phyloP scores from a whole-genome alignment of 2,888 invertebrate genomes.

The Heteromyza rotundicornis region DNA sequence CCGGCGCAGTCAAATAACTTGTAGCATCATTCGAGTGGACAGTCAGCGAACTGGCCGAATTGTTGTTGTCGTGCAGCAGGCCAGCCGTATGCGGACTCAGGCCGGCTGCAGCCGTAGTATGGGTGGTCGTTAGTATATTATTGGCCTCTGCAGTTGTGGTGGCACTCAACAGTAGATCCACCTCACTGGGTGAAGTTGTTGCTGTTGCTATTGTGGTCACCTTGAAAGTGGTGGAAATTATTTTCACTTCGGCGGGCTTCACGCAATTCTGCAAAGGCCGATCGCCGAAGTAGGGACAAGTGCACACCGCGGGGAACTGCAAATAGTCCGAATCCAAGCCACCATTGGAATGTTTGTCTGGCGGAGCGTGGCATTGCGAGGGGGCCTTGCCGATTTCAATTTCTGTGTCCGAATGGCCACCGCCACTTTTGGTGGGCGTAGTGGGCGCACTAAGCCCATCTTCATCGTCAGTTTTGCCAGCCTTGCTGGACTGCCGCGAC shows the following conservation, averaged over 20 bases:
- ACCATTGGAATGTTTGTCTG: neutral
- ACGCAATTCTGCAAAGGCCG: slow-evolving; percentile 65
- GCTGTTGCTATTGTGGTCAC: slow-evolving; percentile 51
- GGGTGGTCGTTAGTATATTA: slow-evolving; percentile 2
- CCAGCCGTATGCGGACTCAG: slow-evolving; percentile 41
- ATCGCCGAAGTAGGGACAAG: slow-evolving; percentile 82
- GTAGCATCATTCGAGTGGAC: slow-evolving; percentile 40
- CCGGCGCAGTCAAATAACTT: slow-evolving; percentile 61
- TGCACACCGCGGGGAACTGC: slow-evolving; percentile 76
- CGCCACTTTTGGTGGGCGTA: slow-evolving; percentile 26
- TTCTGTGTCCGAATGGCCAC: slow-evolving; percentile 44
- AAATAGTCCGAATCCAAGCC: slow-evolving; percentile 53
- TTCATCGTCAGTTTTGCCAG: slow-evolving; percentile 10
- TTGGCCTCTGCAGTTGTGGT: neutral
- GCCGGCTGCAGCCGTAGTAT: slow-evolving; percentile 11
- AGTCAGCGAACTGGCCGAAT: slow-evolving; percentile 39
- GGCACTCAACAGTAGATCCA: slow-evolving; percentile 42
- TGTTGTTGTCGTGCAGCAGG: slow-evolving; percentile 25
- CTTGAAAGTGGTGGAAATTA: slow-evolving; percentile 58
- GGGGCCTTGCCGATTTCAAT: slow-evolving; percentile 24
- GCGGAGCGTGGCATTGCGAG: slow-evolving; percentile 20
- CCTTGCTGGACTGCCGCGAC: slow-evolving; percentile 34
- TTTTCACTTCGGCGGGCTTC: slow-evolving; percentile 65
- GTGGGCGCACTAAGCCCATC: slow-evolving; percentile 16
- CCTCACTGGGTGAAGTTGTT: slow-evolving; percentile 50